Percentiles rank a stretch among this genome's conserved stretches.
phyloP scores from a whole-genome alignment of 1,140 invertebrate species.

The Agrilus planipennis region DNA sequence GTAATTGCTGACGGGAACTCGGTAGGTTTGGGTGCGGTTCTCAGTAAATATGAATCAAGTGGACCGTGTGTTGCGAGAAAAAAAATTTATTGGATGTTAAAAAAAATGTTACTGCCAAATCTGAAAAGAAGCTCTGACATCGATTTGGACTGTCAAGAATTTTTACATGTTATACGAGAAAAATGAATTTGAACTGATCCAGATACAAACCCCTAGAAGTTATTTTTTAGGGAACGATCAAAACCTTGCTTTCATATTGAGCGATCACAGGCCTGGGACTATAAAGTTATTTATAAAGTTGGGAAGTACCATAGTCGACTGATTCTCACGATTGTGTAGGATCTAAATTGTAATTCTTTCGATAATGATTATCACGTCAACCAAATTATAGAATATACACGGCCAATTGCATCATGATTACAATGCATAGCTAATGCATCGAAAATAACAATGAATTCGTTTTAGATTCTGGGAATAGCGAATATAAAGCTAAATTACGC shows the following conservation, averaged over 20 bases:
- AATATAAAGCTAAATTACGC: too few relatives aligned
- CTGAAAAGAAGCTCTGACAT: slow-evolving; percentile 30
- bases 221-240: slow-evolving; percentile 24
- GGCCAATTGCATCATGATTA: too few relatives aligned
- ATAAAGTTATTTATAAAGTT: slow-evolving; percentile 26
- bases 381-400: too few relatives aligned
- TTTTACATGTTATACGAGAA: slow-evolving; percentile 20
- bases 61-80: slow-evolving; percentile 25
- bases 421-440: too few relatives aligned
- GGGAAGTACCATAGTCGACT: slow-evolving; percentile 33
- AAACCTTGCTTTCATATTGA: slow-evolving; percentile 27
- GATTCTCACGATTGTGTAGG: slow-evolving; percentile 27
- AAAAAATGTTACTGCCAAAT: slow-evolving; percentile 33
- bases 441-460: too few relatives aligned
- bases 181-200: slow-evolving; percentile 23
- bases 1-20: slow-evolving; percentile 36
- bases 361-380: too few relatives aligned
- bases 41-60: slow-evolving; percentile 16
- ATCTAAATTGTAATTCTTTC: too few relatives aligned
- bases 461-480: too few relatives aligned
- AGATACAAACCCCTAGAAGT: slow-evolving; percentile 29
- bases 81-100: slow-evolving; percentile 30
- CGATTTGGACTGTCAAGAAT: slow-evolving; percentile 24
- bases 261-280: slow-evolving; percentile 25
- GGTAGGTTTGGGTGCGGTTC: slow-evolving; percentile 31